Evolutionary conservation across 2,797 vertebrate genomes (phyloP).

Genomic region (Triplophysa bombifrons): DNA sequence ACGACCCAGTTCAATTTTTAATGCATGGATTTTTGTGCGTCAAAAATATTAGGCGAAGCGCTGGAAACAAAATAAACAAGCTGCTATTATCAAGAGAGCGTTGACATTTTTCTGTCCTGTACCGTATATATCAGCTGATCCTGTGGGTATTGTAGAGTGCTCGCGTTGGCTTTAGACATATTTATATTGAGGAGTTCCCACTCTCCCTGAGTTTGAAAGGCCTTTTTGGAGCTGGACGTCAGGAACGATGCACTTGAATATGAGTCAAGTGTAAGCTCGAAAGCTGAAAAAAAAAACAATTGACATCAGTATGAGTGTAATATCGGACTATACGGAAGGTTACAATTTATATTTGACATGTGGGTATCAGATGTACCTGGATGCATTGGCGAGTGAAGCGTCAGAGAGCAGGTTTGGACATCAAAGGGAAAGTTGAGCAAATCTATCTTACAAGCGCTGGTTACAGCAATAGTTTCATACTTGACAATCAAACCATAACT

Average conservation of each 20-base stretch:
- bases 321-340: background rate
- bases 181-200: slow-evolving; percentile 51
- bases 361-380: slow-evolving; percentile 29
- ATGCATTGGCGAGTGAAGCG: slow-evolving; percentile 31
- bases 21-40: too few relatives aligned
- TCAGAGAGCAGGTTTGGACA: slow-evolving; percentile 47
- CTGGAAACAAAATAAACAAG: too few relatives aligned
- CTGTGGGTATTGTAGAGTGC: background rate
- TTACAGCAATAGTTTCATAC: slow-evolving; percentile 6
- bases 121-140: slow-evolving; percentile 36
- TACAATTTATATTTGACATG: background rate
- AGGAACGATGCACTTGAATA: slow-evolving; percentile 33
- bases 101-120: background rate
- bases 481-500: background rate
- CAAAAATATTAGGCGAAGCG: too few relatives aligned
- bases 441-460: slow-evolving; percentile 50
- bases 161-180: background rate
- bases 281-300: background rate
- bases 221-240: slow-evolving; percentile 23
- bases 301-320: background rate
- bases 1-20: too few relatives aligned
- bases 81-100: too few relatives aligned
- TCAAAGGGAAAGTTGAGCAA: slow-evolving; percentile 55
- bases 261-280: background rate
- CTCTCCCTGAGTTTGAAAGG: slow-evolving; percentile 46